phyloP scores from a whole-genome alignment of 2,888 invertebrate species.

The Odontocolon sp. region DNA sequence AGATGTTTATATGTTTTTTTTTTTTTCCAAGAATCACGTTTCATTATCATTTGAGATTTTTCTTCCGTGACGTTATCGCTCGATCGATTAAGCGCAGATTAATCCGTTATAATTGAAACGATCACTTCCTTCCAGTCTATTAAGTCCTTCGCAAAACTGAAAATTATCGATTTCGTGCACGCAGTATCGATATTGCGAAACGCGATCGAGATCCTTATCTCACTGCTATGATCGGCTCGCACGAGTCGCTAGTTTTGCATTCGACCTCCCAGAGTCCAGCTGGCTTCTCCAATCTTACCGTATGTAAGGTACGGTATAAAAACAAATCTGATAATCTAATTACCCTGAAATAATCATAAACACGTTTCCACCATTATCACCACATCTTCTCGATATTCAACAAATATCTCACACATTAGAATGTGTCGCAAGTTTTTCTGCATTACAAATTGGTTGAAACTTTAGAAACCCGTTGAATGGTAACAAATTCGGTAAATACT shows the following conservation, averaged over 20 bases:
- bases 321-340: conserved; percentile 53
- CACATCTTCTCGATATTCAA: conserved; percentile 51
- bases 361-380: conserved; percentile 66
- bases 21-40: neutral
- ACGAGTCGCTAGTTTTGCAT: conserved; percentile 61
- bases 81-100: conserved; percentile 1
- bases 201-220: conserved; percentile 71
- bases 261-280: conserved; percentile 35
- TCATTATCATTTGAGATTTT: neutral
- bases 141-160: conserved; percentile 68
- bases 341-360: conserved; percentile 68
- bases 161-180: conserved; percentile 74
- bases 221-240: conserved; percentile 33
- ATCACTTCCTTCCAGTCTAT: conserved; percentile 66
- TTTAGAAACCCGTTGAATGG: neutral
- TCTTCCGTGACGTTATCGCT: neutral
- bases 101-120: conserved; percentile 63
- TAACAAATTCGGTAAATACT: neutral
- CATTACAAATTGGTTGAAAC: neutral
- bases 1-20: too few species aligned
- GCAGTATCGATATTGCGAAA: conserved; percentile 64
- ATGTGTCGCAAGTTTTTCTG: neutral
- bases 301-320: neutral
- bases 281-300: conserved; percentile 8
- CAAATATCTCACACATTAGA: neutral